These are phyloP conservation scores for Gadus macrocephalus DNA, from an alignment of 2,113 vertebrate genomes.

Conservation along the genomic window DNA sequence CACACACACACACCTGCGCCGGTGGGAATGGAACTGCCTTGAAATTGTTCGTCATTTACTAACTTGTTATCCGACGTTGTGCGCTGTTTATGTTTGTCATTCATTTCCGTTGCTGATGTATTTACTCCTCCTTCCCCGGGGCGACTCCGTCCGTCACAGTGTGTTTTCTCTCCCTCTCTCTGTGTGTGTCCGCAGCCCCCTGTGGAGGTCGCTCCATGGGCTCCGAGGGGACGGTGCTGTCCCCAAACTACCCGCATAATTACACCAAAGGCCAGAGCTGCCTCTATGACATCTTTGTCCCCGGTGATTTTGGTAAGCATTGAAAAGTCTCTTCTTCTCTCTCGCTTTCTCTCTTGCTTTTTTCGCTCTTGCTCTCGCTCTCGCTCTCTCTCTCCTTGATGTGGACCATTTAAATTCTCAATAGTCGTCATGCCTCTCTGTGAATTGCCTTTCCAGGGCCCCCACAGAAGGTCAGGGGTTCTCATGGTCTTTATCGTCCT, in stretches of 20 bases:
- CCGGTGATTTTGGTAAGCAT: conserved; percentile 95
- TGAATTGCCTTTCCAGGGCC: too few relatives aligned
- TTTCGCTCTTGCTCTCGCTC: conserved; percentile 3
- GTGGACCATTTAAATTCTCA: too few relatives aligned
- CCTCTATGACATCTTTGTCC: conserved; percentile 91
- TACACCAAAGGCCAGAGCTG: conserved; percentile 92
- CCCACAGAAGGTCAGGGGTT: too few relatives aligned
- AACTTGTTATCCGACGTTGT: not conserved
- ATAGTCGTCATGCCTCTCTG: too few relatives aligned
- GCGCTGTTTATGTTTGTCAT: not conserved
- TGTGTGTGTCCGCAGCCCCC: conserved; percentile 76
- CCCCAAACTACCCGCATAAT: conserved; percentile 96
- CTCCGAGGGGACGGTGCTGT: conserved; percentile 93
- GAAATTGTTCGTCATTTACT: too few relatives aligned
- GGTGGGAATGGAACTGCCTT: conserved; percentile 11
- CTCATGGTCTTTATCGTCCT: too few relatives aligned
- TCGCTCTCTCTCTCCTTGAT: too few relatives aligned
- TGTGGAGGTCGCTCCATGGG: conserved; percentile 93
- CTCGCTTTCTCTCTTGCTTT: not conserved
- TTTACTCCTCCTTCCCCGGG: conserved; percentile 33
- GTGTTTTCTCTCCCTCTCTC: conserved; percentile 34
- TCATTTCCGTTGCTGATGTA: conserved; percentile 24
- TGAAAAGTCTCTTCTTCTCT: not conserved
- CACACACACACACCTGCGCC: conserved; percentile 23
- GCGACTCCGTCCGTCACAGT: not conserved